Conservation (phyloP, 2,888 invertebrate species). For the Noctua fimbriata region DNA sequence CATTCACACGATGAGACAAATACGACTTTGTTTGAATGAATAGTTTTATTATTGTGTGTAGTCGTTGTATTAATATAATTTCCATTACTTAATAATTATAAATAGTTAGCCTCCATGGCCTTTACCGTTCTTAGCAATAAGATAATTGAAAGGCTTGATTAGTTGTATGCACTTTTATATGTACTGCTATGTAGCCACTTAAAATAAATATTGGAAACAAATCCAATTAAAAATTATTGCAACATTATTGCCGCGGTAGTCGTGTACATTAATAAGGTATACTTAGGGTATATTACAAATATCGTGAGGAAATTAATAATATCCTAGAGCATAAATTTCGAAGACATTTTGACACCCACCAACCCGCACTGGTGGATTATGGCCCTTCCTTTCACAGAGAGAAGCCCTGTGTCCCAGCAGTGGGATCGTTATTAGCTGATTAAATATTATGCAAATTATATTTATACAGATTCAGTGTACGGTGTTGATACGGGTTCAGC, state of each 20-base stretch:
- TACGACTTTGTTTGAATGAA: slow-evolving; percentile 45
- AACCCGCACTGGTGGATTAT: background rate
- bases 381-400: background rate
- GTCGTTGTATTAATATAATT: slow-evolving; percentile 34
- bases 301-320: background rate
- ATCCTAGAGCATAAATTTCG: background rate
- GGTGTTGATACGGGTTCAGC: background rate
- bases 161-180: background rate
- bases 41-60: slow-evolving; percentile 17
- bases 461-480: background rate
- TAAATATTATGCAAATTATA: background rate
- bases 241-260: background rate
- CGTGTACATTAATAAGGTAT: background rate
- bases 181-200: background rate
- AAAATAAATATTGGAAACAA: background rate
- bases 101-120: slow-evolving; percentile 21
- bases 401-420: background rate
- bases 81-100: slow-evolving; percentile 39
- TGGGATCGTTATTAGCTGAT: background rate
- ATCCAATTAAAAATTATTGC: background rate
- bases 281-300: background rate
- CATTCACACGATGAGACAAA: slow-evolving; percentile 50
- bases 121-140: background rate
- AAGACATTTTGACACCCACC: background rate
- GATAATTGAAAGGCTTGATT: slow-evolving; percentile 16